Evolutionary conservation across 2,888 invertebrate species (phyloP).

Genomic region (Exocentrus adspersus): DNA sequence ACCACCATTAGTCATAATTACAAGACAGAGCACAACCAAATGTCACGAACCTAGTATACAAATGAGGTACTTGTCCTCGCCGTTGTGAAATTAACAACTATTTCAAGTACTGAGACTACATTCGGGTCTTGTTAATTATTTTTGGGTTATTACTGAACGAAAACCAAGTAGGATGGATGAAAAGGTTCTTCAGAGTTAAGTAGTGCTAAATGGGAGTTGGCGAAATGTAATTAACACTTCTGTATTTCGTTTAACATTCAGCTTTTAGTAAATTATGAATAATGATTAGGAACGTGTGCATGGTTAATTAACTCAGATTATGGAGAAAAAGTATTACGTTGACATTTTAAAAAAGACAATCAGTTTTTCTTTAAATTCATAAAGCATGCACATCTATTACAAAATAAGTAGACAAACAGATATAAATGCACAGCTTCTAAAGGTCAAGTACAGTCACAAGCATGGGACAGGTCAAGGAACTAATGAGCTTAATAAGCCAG

Average conservation of each 20-base stretch:
- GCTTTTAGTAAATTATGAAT: not conserved
- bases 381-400: too few species aligned
- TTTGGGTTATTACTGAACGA: not conserved
- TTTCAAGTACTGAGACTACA: constrained; percentile 7
- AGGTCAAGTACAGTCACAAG: too few species aligned
- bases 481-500: too few species aligned
- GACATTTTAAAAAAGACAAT: too few species aligned
- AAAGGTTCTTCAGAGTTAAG: not conserved
- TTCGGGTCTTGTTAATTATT: constrained; percentile 32
- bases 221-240: not conserved
- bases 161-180: not conserved
- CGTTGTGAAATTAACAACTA: constrained; percentile 20
- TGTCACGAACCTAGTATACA: constrained; percentile 46
- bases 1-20: constrained; percentile 54
- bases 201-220: not conserved
- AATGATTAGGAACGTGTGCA: too few species aligned
- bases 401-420: too few species aligned
- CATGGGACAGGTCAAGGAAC: too few species aligned
- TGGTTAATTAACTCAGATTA: too few species aligned
- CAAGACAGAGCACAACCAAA: constrained; percentile 45
- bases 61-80: constrained; percentile 40
- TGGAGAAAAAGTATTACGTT: too few species aligned
- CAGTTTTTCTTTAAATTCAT: too few species aligned
- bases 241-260: not conserved
- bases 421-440: too few species aligned